Conservation (phyloP, 2,888 invertebrate species). For the Patella caerulea region DNA sequence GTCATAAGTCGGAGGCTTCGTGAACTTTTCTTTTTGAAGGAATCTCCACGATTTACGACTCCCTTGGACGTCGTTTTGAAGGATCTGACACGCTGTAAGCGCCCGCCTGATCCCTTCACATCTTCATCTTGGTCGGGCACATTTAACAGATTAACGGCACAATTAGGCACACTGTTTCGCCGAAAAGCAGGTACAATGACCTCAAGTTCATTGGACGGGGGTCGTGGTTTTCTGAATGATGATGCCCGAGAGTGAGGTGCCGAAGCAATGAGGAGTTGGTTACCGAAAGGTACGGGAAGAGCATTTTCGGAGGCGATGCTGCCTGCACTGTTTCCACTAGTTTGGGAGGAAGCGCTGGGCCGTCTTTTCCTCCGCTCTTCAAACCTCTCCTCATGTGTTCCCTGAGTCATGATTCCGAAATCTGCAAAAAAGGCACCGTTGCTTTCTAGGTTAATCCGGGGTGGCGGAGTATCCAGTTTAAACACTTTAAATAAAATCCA, state of each 20-base stretch:
- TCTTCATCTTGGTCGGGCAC: slow-evolving; percentile 35
- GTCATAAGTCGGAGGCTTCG: slow-evolving; percentile 81
- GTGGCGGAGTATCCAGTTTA: slow-evolving; percentile 16
- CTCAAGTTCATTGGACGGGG: slow-evolving; percentile 35
- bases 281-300: slow-evolving; percentile 5
- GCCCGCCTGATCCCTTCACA: slow-evolving; percentile 28
- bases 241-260: slow-evolving; percentile 49
- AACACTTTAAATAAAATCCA: too few relatives aligned
- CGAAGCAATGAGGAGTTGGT: slow-evolving; percentile 25
- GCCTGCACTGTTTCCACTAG: slow-evolving; percentile 7
- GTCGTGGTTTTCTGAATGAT: slow-evolving; percentile 44
- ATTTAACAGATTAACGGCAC: slow-evolving; percentile 32
- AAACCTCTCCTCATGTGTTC: background rate
- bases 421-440: slow-evolving; percentile 12
- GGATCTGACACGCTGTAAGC: slow-evolving; percentile 81
- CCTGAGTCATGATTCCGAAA: slow-evolving; percentile 19
- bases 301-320: slow-evolving; percentile 17
- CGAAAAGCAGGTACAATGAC: slow-evolving; percentile 34
- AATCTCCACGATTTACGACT: slow-evolving; percentile 92
- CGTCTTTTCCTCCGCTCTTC: background rate
- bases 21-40: slow-evolving; percentile 87
- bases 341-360: slow-evolving; percentile 17
- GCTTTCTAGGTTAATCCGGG: slow-evolving; percentile 16
- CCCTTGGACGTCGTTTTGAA: slow-evolving; percentile 94
- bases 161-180: slow-evolving; percentile 46